Conservation (phyloP, 2,113 vertebrate species). For the Hypocryptadius cinnamomeus region DNA sequence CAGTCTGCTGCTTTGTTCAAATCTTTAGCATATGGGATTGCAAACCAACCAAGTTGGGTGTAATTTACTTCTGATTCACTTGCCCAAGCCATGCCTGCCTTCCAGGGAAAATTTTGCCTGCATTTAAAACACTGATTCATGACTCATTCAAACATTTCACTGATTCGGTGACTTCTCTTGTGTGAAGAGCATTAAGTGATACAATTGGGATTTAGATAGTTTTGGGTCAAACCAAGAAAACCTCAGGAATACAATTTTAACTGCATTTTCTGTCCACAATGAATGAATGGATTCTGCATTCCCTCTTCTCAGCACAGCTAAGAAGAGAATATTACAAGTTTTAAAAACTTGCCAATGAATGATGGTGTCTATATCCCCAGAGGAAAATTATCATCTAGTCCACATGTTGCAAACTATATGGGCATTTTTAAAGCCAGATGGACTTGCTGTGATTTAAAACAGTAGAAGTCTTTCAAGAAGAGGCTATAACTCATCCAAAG, state of each 20-base stretch:
- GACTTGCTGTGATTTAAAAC: neutral
- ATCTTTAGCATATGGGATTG: neutral
- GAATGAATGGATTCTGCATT: neutral
- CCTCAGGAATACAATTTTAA: neutral
- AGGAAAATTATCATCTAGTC: neutral
- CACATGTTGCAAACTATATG: neutral
- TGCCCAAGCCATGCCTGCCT: neutral
- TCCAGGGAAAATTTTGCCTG: neutral
- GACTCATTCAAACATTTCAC: neutral
- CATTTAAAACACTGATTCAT: neutral
- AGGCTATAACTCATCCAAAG: neutral
- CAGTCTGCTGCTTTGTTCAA: neutral
- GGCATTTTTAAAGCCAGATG: neutral
- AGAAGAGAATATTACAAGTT: neutral
- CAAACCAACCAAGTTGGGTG: neutral
- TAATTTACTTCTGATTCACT: neutral
- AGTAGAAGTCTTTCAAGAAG: neutral
- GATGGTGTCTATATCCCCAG: neutral
- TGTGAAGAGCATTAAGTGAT: neutral
- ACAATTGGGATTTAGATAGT: neutral
- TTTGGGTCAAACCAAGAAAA: neutral
- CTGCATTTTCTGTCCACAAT: neutral
- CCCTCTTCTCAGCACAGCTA: neutral
- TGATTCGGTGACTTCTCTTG: neutral
- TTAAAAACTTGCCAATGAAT: neutral